Base-by-base conservation (phyloP, 1,140 invertebrate genomes). In the Parasteatoda tepidariorum region DNA sequence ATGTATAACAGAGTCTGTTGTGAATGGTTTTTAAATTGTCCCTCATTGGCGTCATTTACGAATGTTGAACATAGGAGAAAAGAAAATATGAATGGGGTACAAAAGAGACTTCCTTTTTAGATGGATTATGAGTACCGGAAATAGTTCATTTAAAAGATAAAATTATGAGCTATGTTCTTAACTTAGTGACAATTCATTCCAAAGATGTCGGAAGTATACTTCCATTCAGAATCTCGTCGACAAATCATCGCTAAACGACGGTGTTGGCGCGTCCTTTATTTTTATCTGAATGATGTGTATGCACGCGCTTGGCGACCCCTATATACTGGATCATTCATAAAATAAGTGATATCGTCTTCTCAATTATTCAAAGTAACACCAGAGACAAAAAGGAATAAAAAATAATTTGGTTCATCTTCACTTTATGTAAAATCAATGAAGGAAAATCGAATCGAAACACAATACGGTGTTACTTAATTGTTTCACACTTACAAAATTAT, bases 221-320 rank as follows among this genome's bases (percentile, higher is more conserved):
- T 48, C 28, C 61, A 64, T 64, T 41, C 24, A 41, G 24, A 22
- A n/a, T 28, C 66, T 68, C 26, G 66, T 68, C 41, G 24, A 11
- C 34, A 48, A 68, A 68, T 68, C 66, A 68, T 68, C 41, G 34
- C 66, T 68, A 48, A 41, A 26, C 34, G 33, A 66, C 18, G 30
- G n/a, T 22, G 38, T 48, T 18, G 38, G 38, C 38, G 38, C 9
- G 38, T 48, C 18, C 38, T 9, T 48, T 48, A 48, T 48, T 48
- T n/a, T 48, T 48, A 48, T 48, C 38, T 48, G 38, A 13, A 18
- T n/a, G n/a, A n/a, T n/a, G n/a, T n/a, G 41, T 59, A 22, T 59
- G 57, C 11, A 15, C 22, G n/a, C 22, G 57, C n/a, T 26, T 4
- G n/a, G 41, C 57, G 28, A 59, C n/a, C 28, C 15, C 28, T 22